Percentiles rank a stretch among this genome's conserved stretches.
These are phyloP conservation scores for Hyla sarda DNA, from an alignment of 2,113 vertebrate species.

Conservation along the genomic window DNA sequence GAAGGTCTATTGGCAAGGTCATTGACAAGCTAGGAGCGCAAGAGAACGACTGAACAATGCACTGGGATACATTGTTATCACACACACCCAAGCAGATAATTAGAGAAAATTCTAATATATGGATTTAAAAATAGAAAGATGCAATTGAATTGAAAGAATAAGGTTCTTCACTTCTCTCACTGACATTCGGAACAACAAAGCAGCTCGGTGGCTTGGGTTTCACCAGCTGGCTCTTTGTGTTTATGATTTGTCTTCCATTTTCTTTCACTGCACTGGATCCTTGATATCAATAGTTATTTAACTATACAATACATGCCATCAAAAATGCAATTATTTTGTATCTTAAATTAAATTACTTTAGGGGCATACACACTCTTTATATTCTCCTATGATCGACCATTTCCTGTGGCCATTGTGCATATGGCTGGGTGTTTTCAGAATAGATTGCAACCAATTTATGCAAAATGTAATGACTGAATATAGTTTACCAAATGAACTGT, in stretches of 20 bases:
- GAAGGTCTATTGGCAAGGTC: constrained; percentile 38
- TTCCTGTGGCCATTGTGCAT: neutral
- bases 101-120: constrained; percentile 32
- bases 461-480: neutral
- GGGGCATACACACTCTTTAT: neutral
- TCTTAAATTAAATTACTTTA: no score
- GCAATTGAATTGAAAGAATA: constrained; percentile 34
- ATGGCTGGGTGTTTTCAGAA: neutral
- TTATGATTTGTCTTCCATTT: neutral
- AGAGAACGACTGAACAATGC: constrained; percentile 9
- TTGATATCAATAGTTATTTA: constrained; percentile 6
- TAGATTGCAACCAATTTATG: neutral
- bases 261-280: neutral
- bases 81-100: constrained; percentile 50
- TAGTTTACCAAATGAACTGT: neutral
- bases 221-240: constrained; percentile 19
- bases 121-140: constrained; percentile 30
- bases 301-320: neutral
- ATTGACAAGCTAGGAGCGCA: constrained; percentile 16
- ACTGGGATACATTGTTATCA: constrained; percentile 19
- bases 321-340: neutral
- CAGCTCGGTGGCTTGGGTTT: neutral
- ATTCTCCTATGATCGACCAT: neutral
- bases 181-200: constrained; percentile 5
- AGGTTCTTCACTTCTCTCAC: constrained; percentile 26